Conservation (phyloP, 2,888 invertebrate genomes). For the Acrobasis consociella region DNA sequence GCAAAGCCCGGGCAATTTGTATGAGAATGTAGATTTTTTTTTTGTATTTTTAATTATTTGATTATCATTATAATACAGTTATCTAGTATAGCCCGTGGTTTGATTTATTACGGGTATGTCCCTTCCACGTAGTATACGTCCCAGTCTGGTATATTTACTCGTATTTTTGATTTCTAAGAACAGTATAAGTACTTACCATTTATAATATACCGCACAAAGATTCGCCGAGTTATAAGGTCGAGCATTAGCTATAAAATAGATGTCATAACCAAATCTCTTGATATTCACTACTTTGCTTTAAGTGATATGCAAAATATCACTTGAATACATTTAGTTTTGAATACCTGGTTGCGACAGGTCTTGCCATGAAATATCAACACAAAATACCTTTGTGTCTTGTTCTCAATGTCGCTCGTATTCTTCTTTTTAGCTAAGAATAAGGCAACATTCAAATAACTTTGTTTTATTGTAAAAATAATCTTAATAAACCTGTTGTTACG, state of each 20-base stretch:
- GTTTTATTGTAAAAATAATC: not conserved
- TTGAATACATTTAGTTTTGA: not conserved
- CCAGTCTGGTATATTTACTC: no score
- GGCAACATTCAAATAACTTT: not conserved
- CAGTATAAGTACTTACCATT: no score
- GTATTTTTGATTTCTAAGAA: no score
- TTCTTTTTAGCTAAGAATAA: not conserved
- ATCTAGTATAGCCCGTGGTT: no score
- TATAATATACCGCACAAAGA: no score
- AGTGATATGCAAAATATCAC: not conserved
- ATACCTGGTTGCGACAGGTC: constrained; percentile 2
- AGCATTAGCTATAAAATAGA: not conserved
- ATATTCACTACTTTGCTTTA: not conserved
- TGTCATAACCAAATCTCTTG: not conserved
- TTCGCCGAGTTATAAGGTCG: no score
- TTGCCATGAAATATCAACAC: not conserved
- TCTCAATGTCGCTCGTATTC: not conserved
- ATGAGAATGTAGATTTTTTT: no score
- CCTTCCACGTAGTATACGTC: no score
- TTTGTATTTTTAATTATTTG: no score
- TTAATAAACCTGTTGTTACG: not conserved
- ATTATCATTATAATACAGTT: no score
- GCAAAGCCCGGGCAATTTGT: no score
- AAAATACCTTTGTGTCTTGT: not conserved
- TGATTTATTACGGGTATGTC: no score